Base-by-base conservation (phyloP, 1,140 invertebrate genomes). In the Macrosteles quadrilineatus region DNA sequence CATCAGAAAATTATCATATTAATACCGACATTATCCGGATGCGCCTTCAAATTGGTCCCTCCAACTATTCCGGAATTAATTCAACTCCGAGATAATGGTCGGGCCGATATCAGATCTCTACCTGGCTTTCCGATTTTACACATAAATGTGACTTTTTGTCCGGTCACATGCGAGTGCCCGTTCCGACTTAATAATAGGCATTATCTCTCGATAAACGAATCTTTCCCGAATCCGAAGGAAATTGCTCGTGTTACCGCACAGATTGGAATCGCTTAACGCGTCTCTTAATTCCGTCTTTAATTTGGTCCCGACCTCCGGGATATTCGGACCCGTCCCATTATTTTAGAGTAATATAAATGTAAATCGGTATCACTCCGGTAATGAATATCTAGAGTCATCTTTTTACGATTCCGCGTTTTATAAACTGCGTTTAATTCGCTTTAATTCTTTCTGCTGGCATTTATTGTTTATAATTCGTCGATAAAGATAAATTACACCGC, bases 111-210 rank as follows among this genome's bases (percentile, higher is more conserved):
- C 55, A 21, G 55, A 59, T 59, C 55, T 50, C 47, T 59, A 59
- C 55, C 55, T 59, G 55, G n/a, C 27, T 59, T 59, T 59, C 55
- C 55, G 55, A 59, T 30, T 59, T 59, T 59, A 59, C 55, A 59
- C 55, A 59, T 30, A 59, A 59, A 59, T 59, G 55, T 59, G 55
- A 59, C 55, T 59, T 59, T 59, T 59, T 59, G 55, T 59, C n/a
- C 55, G 14, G 25, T 27, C 55, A 59, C 55, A 59, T 59, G 47
- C n/a, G 47, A 50, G 47, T 19, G n/a, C 4, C 47, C 47, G 47
- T 50, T 30, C 25, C 55, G 55, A 59, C 21, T 27, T 59, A 59
- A 59, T 59, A 59, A 59, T 59, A 59, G 55, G 27, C 55, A 59
- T 59, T 59, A 59, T 30, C 55, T 30, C 12, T 9, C 55, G 55